Base-by-base conservation (phyloP, 2,888 invertebrate species). In the Seira musarum region DNA sequence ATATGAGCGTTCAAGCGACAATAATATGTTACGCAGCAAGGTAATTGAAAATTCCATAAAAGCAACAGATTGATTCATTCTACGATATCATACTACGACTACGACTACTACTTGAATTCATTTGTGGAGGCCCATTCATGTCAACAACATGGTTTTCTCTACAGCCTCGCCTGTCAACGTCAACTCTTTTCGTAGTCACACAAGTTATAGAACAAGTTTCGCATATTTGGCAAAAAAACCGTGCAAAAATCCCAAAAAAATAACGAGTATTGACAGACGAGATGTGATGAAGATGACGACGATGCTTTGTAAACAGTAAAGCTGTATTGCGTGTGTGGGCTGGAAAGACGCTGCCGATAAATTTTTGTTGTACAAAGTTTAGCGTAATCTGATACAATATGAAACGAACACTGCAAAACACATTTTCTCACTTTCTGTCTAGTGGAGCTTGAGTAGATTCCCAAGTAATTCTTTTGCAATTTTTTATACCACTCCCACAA, bases 201-300 rank as follows among this genome's bases (percentile, higher is more conserved):
- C 10, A 22, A n/a, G 30, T 19, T 17, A 13, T 3, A 35, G 35
- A 69, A 60, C 60, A 30, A 21, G 35, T 69, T 60, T 69, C 21
- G 17, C 69, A 57, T 68, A 57, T 53, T 68, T 68, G 53, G 68
- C 25, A 5, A 30, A 53, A 17, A 30, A 53, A 24, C 53, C 57
- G 53, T 49, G 68, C 68, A 57, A 17, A 24, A 30, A 57, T 57
- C 25, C 21, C 35, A 66, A 40, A 66, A 66, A 66, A 46, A 68
- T n/a, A 68, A 30, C 53, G 30, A 49, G 53, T 22, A 65, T 13
- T 17, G 25, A 30, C 17, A 64, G 64, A 13, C 3, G 63, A n/a
- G n/a, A n/a, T 64, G 64, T 2, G 64, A 22, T 63, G 63, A 40
- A 8, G 66, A 65, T 65, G 35, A 30, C 65, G 40, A 65, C 30